These are phyloP conservation scores for Mormyrops boulengeri DNA, from an alignment of 2,797 vertebrate species.

Conservation along the genomic window DNA sequence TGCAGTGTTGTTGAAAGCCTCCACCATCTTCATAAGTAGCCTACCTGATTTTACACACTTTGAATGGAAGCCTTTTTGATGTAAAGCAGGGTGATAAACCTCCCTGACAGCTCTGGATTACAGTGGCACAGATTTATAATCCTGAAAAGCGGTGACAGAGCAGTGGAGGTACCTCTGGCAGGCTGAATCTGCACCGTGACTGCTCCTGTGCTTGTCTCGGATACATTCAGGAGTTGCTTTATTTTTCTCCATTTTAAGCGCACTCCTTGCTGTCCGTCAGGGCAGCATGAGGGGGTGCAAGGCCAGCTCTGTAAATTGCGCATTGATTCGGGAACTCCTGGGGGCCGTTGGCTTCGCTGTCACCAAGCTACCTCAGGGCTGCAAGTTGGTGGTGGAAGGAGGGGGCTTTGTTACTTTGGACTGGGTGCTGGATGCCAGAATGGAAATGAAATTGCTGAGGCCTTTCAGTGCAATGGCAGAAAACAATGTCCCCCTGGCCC, in stretches of 20 bases:
- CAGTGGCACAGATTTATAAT: slow-evolving; percentile 19
- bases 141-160: background rate
- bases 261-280: slow-evolving; percentile 4
- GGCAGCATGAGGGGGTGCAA: background rate
- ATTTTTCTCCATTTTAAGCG: background rate
- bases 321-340: background rate
- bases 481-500: background rate
- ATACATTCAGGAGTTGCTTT: background rate
- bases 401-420: background rate
- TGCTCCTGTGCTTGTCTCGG: slow-evolving; percentile 18
- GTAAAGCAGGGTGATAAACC: background rate
- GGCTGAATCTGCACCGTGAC: background rate
- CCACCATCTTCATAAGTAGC: background rate
- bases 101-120: background rate
- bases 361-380: background rate
- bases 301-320: background rate
- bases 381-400: background rate
- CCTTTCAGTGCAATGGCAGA: background rate
- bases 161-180: slow-evolving; percentile 16
- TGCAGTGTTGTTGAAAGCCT: background rate
- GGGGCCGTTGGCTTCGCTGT: slow-evolving; percentile 12
- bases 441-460: slow-evolving; percentile 20
- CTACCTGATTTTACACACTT: background rate
- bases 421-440: slow-evolving; percentile 8
- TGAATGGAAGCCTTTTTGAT: background rate